These are phyloP conservation scores for Helarctos malayanus DNA, from an alignment of 2,797 vertebrate species.

Conservation along the genomic window DNA sequence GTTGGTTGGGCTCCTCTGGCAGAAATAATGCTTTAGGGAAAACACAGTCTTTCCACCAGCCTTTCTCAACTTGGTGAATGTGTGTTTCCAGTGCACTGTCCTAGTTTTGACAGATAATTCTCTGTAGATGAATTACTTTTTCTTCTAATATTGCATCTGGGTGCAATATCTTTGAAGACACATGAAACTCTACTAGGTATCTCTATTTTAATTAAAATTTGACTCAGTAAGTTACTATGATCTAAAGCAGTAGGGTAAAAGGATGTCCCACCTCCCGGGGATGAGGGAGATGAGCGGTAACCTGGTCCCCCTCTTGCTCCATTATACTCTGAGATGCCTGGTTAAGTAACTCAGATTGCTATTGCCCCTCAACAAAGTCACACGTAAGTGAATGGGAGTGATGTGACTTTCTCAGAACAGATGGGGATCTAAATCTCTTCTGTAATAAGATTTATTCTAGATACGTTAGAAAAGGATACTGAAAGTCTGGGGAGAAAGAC, in stretches of 20 bases:
- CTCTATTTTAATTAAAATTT: constrained; percentile 62
- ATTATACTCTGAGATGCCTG: neutral
- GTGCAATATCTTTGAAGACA: constrained; percentile 14
- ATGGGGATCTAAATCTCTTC: neutral
- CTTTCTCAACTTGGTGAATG: neutral
- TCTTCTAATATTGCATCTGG: neutral
- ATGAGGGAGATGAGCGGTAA: neutral
- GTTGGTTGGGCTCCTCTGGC: neutral
- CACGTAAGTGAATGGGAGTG: neutral
- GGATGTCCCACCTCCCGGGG: neutral
- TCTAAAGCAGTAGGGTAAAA: neutral
- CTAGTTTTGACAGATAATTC: constrained; percentile 41
- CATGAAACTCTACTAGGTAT: constrained; percentile 23
- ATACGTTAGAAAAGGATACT: neutral
- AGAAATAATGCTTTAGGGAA: constrained; percentile 1
- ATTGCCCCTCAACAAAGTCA: neutral
- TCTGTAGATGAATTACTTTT: constrained; percentile 15
- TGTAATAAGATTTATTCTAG: neutral
- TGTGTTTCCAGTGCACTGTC: neutral
- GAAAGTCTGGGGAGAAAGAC: neutral
- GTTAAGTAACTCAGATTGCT: neutral
- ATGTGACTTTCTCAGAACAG: neutral
- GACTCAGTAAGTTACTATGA: neutral
- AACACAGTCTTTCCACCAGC: neutral
- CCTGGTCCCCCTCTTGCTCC: neutral